Percentiles rank a stretch among this genome's conserved stretches.
Evolutionary conservation across 2,113 vertebrate genomes (phyloP).

Genomic region (Peromyscus californicus): DNA sequence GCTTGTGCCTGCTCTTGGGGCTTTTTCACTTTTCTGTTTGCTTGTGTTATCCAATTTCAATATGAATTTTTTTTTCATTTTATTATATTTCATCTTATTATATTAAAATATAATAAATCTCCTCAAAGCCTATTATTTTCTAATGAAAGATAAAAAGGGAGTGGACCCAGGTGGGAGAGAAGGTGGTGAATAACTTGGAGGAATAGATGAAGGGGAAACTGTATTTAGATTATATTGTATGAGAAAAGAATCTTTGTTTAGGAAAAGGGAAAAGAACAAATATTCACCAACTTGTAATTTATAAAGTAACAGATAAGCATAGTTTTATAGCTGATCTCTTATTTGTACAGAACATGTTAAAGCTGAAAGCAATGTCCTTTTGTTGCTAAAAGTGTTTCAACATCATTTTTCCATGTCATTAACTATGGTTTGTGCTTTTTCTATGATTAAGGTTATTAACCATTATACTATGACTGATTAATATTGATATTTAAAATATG

Average conservation of each 20-base stretch:
- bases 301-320: neutral
- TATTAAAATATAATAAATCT: no score
- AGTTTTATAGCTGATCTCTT: constrained; percentile 10
- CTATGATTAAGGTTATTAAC: neutral
- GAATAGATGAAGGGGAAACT: no score
- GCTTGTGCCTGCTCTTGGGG: neutral
- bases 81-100: neutral
- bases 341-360: constrained; percentile 9
- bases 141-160: neutral
- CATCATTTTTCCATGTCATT: neutral
- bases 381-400: neutral
- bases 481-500: constrained; percentile 16
- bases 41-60: neutral
- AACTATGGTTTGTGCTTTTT: constrained; percentile 36
- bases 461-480: constrained; percentile 18
- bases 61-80: neutral
- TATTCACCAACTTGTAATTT: neutral
- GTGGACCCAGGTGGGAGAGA: no score
- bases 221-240: no score
- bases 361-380: neutral
- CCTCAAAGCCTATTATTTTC: neutral
- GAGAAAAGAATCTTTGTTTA: neutral
- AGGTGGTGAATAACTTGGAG: no score
- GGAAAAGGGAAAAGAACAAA: neutral
- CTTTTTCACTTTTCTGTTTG: neutral